Base-by-base conservation (phyloP, 2,888 invertebrate genomes). In the Orchestes rusci region DNA sequence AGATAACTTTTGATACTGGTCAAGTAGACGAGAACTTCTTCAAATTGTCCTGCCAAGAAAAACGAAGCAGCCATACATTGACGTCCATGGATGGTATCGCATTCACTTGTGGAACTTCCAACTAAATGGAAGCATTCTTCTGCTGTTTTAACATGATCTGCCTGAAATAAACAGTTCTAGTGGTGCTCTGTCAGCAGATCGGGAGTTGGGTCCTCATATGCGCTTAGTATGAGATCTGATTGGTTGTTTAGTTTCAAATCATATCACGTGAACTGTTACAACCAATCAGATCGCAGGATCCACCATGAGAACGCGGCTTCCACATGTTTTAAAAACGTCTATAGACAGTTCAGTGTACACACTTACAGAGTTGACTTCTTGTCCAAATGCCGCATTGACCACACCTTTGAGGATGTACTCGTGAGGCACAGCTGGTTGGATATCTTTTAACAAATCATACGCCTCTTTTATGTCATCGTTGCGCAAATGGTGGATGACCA, bases 61-160 rank as follows among this genome's bases (percentile, higher is more conserved):
- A 92, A 93, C 3, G 91, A 91, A 0, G 96, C 93, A 0, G 97
- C 93, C 96, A 99, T 97, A 65, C 96, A 94, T 68, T 99, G 95
- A 18, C 99, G 75, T 1, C 99, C 92, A 0, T 88, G 88, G 60
- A 99, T 96, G 0, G 97, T 99, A 67, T 99, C 97, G 65, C 95
- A 94, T 70, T 99, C 97, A 16, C 93, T 90, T 1, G 90, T 84
- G 0, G 95, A 96, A 53, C 93, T 92, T 42, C 97, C 97, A 2
- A 99, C 95, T 45, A 95, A 70, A 68, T 95, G 94, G 64, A 95
- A 92, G 67, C 91, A 96, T 66, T 95, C 93, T 64, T 97, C 93
- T 0, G 97, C 97, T 8, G 86, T 79, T 72, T 94, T 94, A 56
- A 96, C 75, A 62, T 94, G 88, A 55, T 99, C 96, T 53, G 87